Percentiles rank a stretch among this genome's conserved stretches.
Evolutionary conservation across 2,797 vertebrate genomes (phyloP).

Genomic region (Sebastes matsubarae): DNA sequence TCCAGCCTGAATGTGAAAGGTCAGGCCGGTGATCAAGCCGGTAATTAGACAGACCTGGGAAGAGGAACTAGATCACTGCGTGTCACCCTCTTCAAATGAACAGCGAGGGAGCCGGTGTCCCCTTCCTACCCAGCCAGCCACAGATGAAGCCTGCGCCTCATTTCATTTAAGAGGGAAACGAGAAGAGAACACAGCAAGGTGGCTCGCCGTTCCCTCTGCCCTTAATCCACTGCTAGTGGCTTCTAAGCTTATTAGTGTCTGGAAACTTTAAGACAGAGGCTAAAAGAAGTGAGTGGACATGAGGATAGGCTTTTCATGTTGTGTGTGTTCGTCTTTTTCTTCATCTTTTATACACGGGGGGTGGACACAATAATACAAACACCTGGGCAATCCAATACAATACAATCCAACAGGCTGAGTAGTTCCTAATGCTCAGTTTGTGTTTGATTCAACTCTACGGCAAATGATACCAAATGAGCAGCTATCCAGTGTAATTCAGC

Average conservation of each 20-base stretch:
- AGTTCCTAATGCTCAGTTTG: not conserved
- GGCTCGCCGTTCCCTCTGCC: constrained; percentile 42
- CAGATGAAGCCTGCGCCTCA: constrained; percentile 68
- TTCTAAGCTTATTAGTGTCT: constrained; percentile 69
- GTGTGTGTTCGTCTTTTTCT: not conserved
- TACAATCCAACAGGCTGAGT: not conserved
- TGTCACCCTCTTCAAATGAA: constrained; percentile 73
- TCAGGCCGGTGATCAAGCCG: constrained; percentile 80
- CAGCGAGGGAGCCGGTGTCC: constrained; percentile 48
- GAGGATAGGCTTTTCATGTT: constrained; percentile 35
- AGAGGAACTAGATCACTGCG: constrained; percentile 71
- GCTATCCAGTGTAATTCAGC: not conserved
- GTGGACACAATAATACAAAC: not conserved
- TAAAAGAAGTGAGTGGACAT: constrained; percentile 49
- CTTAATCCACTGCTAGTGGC: constrained; percentile 63
- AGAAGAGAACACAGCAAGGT: constrained; percentile 48
- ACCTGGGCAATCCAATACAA: not conserved
- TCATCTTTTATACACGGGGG: not conserved
- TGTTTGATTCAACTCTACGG: not conserved
- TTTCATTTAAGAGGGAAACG: constrained; percentile 70
- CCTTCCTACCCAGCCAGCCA: constrained; percentile 20
- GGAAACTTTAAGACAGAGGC: constrained; percentile 59
- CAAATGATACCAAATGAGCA: not conserved
- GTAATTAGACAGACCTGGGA: constrained; percentile 83
- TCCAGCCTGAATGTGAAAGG: constrained; percentile 83